Percentiles rank a stretch among this genome's conserved stretches.
Evolutionary conservation across 2,113 vertebrate genomes (phyloP).

Genomic region (Onychorhynchus coronatus): DNA sequence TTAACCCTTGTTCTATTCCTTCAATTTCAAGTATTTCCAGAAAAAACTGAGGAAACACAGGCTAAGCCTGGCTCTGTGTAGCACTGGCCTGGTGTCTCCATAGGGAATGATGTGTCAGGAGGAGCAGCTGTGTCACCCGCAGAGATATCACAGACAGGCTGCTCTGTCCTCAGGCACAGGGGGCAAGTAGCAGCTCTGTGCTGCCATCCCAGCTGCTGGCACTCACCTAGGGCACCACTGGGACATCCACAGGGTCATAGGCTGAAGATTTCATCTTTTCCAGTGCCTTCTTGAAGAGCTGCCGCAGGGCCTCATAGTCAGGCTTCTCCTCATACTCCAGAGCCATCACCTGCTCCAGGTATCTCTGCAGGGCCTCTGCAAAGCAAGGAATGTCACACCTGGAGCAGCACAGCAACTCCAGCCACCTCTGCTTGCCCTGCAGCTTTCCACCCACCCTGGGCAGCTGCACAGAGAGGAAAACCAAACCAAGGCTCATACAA

Average conservation of each 20-base stretch:
- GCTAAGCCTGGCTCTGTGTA: not conserved
- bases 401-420: not conserved
- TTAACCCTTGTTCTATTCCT: not conserved
- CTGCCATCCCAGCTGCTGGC: not conserved
- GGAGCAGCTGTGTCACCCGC: not conserved
- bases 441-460: not conserved
- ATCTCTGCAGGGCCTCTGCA: constrained; percentile 76
- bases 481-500: not conserved
- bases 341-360: constrained; percentile 76
- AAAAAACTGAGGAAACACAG: not conserved
- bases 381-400: not conserved
- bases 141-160: not conserved
- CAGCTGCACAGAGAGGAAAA: not conserved
- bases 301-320: constrained; percentile 73
- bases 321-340: constrained; percentile 85
- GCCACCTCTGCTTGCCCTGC: not conserved
- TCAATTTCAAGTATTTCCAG: not conserved
- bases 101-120: not conserved
- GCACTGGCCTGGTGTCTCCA: not conserved
- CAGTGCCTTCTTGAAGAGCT: constrained; percentile 65
- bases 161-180: not conserved
- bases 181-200: not conserved
- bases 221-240: constrained; percentile 47
- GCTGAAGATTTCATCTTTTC: constrained; percentile 63
- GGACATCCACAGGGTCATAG: constrained; percentile 63